Percentiles rank a stretch among this genome's conserved stretches.
These are phyloP conservation scores for Trachelipus rathkii DNA, from an alignment of 1,140 invertebrate genomes.

Conservation along the genomic window DNA sequence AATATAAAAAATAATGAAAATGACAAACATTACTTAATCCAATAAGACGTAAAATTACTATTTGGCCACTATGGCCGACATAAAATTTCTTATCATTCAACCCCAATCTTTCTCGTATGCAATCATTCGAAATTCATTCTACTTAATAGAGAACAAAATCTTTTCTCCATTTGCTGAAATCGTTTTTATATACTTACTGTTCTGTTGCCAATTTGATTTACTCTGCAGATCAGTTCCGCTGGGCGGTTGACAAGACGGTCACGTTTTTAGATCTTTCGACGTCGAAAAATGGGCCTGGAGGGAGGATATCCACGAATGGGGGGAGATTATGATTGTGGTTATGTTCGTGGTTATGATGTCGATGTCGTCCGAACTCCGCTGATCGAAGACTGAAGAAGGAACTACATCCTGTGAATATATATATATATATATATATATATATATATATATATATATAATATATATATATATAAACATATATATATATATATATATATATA, in stretches of 20 bases:
- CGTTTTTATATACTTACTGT: conserved; percentile 58
- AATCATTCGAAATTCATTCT: too few species aligned
- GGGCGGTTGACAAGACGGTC: conserved; percentile 75
- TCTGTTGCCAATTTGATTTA: conserved; percentile 79
- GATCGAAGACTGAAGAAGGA: background rate
- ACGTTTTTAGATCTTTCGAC: conserved; percentile 55
- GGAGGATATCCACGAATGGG: conserved; percentile 40
- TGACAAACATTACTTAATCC: too few species aligned
- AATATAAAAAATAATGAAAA: too few species aligned
- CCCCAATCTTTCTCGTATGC: too few species aligned
- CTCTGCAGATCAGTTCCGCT: conserved; percentile 74
- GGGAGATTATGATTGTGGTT: conserved; percentile 24
- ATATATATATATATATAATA: conserved; percentile 10
- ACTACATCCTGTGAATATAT: background rate
- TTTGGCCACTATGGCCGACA: too few species aligned
- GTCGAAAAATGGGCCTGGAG: conserved; percentile 42
- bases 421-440: conserved; percentile 8
- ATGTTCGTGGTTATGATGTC: background rate
- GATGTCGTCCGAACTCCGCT: background rate
- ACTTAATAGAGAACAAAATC: too few species aligned
- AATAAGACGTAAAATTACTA: too few species aligned
- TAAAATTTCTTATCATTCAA: too few species aligned
- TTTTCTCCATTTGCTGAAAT: background rate
- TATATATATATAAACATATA: too few species aligned
- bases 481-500: too few species aligned